A percentile compares a stretch with the other conserved stretches of the same genome.
These are phyloP conservation scores for Samia ricini DNA, from an alignment of 1,140 invertebrate genomes.

Conservation along the genomic window DNA sequence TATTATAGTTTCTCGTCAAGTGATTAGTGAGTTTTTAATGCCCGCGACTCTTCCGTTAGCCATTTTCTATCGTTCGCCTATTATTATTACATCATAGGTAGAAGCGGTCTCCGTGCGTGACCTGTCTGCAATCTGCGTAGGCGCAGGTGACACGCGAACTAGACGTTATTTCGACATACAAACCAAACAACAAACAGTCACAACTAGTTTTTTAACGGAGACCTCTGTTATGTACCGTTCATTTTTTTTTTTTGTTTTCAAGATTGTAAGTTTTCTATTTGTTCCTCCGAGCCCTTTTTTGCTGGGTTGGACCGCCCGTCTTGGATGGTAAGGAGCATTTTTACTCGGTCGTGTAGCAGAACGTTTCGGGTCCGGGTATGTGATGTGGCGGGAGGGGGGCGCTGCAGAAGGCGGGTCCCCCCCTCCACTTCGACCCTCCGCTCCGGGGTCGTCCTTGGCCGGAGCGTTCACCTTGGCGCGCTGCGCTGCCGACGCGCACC, in stretches of 20 bases:
- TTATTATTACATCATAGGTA: conserved; percentile 60
- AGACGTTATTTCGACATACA: conserved; percentile 45
- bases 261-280: conserved; percentile 66
- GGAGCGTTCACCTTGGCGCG: conserved; percentile 73
- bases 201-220: conserved; percentile 65
- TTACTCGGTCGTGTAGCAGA: conserved; percentile 42
- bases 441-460: conserved; percentile 66
- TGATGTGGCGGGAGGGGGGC: conserved; percentile 36
- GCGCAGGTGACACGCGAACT: conserved; percentile 68
- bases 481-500: conserved; percentile 63
- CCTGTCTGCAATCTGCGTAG: conserved; percentile 55
- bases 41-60: conserved; percentile 54
- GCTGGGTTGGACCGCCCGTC: conserved; percentile 58
- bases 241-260: conserved; percentile 46
- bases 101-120: conserved; percentile 41
- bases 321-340: conserved; percentile 64
- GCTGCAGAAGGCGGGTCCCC: conserved; percentile 34
- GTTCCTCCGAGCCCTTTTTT: conserved; percentile 72
- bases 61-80: conserved; percentile 48
- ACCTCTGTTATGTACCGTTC: conserved; percentile 62
- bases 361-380: too few species aligned
- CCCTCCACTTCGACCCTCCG: conserved; percentile 31
- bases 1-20: conserved; percentile 21
- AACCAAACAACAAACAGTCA: conserved; percentile 34
- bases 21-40: conserved; percentile 40